Evolutionary conservation across 1,140 invertebrate species (phyloP).

Genomic region (Rhynchophorus ferrugineus): DNA sequence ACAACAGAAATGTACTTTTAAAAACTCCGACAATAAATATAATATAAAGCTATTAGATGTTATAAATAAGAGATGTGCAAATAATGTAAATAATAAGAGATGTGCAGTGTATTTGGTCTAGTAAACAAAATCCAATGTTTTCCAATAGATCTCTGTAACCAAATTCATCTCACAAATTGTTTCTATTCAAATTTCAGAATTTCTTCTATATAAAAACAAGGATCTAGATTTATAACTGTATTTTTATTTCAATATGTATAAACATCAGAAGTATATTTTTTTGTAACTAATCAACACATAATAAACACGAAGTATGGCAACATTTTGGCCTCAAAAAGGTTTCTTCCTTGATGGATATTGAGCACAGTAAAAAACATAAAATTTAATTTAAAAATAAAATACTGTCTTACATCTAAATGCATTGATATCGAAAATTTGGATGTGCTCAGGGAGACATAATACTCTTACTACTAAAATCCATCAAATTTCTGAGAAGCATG

Average conservation of each 20-base stretch:
- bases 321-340: slow-evolving; percentile 20
- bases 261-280: slow-evolving; percentile 17
- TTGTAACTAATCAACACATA: slow-evolving; percentile 16
- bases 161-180: too few species aligned
- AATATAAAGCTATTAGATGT: too few species aligned
- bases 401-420: slow-evolving; percentile 4
- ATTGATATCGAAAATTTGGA: slow-evolving; percentile 10
- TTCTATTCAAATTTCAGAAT: too few species aligned
- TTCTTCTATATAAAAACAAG: too few species aligned
- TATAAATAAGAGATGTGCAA: too few species aligned
- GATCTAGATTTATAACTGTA: not conserved
- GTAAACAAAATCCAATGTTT: too few species aligned
- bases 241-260: slow-evolving; percentile 9
- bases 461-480: not conserved
- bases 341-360: slow-evolving; percentile 13
- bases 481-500: slow-evolving; percentile 3
- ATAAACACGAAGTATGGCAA: slow-evolving; percentile 22
- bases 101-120: too few species aligned
- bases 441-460: slow-evolving; percentile 8
- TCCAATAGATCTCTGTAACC: too few species aligned
- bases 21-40: too few species aligned
- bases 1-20: too few species aligned
- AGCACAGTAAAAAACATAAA: slow-evolving; percentile 13
- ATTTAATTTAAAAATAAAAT: slow-evolving; percentile 4
- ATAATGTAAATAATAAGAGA: too few species aligned